Evolutionary conservation across 2,888 invertebrate species (phyloP), one percentile per base, ranked within the genome.

Genomic region (Leptinotarsa juncta): DNA sequence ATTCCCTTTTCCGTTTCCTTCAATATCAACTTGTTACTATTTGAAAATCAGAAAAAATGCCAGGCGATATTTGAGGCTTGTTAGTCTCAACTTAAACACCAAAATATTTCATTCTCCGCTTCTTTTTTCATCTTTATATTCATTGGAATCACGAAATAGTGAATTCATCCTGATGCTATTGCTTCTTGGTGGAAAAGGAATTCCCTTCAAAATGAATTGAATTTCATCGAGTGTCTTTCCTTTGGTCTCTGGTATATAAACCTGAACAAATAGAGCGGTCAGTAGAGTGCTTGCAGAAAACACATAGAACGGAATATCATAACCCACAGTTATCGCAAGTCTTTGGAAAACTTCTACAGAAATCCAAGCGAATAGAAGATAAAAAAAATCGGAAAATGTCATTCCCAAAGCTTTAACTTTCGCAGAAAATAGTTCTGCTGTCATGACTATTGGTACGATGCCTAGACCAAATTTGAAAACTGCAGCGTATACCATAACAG

Each of bases 201-300:
- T 42, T 42, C 42, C 42, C 42, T 42, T 42, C 42, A 42, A 42
- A 42, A 42, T 42, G 10, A 42, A 42, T 42, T 42, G 42, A 42
- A 42, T 42, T 42, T 42, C 42, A 42, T 42, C 42, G 42, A 42
- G 42, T 42, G 42, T 42, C 42, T 42, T 42, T 42, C 87, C 86
- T 79, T 86, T 87, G 4, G 84, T 84, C 77, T 87, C 87, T 1
- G 87, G 87, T 62, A 87, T 82, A 71, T 83, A 84, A 73, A 84
- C 80, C 65, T 82, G 78, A 51, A 82, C 83, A 75, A 87, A 87
- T n/a, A 84, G 18, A 0, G 86, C 85, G 0, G 86, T 85, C 16
- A 84, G 76, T 12, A 87, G 69, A 66, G 86, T 85, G 57, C 82
- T 85, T 50, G 79, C 81, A 1, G 86, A 78, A 71, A 87, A 87